Conservation (phyloP, 2,797 vertebrate genomes). For the Dicrostonyx torquatus region DNA sequence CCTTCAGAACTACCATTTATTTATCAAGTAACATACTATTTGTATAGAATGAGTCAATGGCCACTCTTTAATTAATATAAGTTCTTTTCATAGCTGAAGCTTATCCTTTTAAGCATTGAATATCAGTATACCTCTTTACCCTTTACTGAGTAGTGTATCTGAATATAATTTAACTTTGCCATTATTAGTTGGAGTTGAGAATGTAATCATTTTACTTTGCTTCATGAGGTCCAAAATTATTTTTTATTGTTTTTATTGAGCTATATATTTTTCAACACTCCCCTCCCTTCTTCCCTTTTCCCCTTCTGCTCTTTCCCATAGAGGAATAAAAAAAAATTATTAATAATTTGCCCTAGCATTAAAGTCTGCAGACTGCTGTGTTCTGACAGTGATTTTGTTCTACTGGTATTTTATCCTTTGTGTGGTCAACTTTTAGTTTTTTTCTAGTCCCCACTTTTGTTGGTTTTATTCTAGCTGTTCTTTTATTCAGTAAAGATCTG, state of each 20-base stretch:
- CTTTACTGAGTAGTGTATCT: slow-evolving; percentile 47
- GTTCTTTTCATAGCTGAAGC: slow-evolving; percentile 70
- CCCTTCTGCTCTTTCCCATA: no score
- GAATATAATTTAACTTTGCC: slow-evolving; percentile 75
- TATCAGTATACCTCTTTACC: slow-evolving; percentile 54
- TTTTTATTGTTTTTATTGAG: neutral
- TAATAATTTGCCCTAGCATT: slow-evolving; percentile 2
- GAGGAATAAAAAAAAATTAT: neutral
- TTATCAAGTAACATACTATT: slow-evolving; percentile 45
- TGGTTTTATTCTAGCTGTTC: slow-evolving; percentile 51
- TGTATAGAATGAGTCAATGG: slow-evolving; percentile 45
- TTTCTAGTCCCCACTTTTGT: neutral
- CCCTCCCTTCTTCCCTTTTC: no score
- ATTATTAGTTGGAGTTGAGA: slow-evolving; percentile 37
- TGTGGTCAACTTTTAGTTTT: neutral
- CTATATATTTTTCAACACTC: no score
- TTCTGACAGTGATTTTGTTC: slow-evolving; percentile 29
- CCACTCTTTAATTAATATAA: slow-evolving; percentile 33
- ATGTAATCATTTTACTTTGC: slow-evolving; percentile 52
- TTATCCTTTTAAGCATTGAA: slow-evolving; percentile 75
- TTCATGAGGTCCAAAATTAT: slow-evolving; percentile 57
- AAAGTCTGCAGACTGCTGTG: slow-evolving; percentile 30
- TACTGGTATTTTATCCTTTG: slow-evolving; percentile 45
- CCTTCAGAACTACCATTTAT: slow-evolving; percentile 24
- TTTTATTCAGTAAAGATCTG: slow-evolving; percentile 5